A percentile compares a stretch with the other conserved stretches of the same genome.
phyloP scores from a whole-genome alignment of 2,797 vertebrate genomes.

The Sphenopsis melanotis region DNA sequence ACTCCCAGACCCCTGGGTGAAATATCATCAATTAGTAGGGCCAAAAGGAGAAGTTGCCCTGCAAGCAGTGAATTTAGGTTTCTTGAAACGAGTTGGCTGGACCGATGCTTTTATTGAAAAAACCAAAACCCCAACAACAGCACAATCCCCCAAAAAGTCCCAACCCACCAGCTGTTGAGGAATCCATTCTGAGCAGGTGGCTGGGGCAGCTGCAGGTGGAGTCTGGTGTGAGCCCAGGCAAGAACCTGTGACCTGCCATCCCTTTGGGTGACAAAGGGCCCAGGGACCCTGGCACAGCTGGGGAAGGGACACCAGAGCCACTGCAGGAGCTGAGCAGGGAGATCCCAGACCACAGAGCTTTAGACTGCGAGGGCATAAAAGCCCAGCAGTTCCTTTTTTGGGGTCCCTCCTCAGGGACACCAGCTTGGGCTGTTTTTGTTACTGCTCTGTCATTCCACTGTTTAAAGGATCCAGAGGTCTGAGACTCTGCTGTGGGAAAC shows the following conservation, averaged over 20 bases:
- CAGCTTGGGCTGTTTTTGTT: background rate
- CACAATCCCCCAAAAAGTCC: background rate
- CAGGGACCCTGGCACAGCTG: background rate
- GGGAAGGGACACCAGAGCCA: background rate
- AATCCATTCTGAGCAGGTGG: background rate
- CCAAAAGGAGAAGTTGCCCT: background rate
- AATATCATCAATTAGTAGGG: background rate
- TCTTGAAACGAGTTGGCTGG: background rate
- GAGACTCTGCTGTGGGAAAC: accelerated
- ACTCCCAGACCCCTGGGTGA: background rate
- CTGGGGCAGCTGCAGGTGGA: background rate
- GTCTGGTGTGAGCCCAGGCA: background rate
- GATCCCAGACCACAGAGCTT: background rate
- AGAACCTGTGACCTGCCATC: background rate
- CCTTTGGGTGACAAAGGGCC: accelerated
- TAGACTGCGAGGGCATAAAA: background rate
- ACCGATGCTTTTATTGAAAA: background rate
- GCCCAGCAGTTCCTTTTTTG: background rate
- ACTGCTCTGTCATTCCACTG: background rate
- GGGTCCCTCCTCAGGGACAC: background rate
- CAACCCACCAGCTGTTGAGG: accelerated
- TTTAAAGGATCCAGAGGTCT: background rate
- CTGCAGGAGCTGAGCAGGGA: background rate
- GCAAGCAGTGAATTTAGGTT: background rate
- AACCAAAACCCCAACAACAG: accelerated